These are phyloP conservation scores for Pterophyllum scalare DNA, from an alignment of 2,113 vertebrate species.

Conservation along the genomic window DNA sequence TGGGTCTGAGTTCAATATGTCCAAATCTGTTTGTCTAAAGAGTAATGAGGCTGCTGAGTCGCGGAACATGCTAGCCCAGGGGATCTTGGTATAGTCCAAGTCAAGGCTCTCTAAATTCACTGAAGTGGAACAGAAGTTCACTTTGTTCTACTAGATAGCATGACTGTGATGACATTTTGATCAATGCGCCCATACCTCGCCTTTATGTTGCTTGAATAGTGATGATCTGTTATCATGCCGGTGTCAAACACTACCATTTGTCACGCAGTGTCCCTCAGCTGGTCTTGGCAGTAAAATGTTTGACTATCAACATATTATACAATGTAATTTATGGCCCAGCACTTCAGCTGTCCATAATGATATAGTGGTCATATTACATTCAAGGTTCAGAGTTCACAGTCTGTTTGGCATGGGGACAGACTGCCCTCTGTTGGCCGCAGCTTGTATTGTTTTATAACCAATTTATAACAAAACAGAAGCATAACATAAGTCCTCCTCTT, in stretches of 20 bases:
- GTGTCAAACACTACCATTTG: conserved; percentile 62
- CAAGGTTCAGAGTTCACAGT: conserved; percentile 50
- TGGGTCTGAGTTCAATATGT: conserved; percentile 71
- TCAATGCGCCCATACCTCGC: conserved; percentile 62
- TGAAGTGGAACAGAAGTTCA: conserved; percentile 61
- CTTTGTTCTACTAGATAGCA: conserved; percentile 51
- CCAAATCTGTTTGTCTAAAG: conserved; percentile 74
- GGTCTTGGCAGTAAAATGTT: conserved; percentile 43
- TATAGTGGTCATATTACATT: conserved; percentile 42
- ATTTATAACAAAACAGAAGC: background rate
- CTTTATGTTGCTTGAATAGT: conserved; percentile 70
- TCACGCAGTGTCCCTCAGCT: conserved; percentile 54
- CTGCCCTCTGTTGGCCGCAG: conserved; percentile 67
- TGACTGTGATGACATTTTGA: conserved; percentile 69
- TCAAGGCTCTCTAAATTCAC: conserved; percentile 52
- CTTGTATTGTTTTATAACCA: conserved; percentile 1
- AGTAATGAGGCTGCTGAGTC: conserved; percentile 64
- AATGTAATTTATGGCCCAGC: conserved; percentile 58
- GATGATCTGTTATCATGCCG: conserved; percentile 70
- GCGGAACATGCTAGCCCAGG: conserved; percentile 42
- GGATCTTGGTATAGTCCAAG: conserved; percentile 48
- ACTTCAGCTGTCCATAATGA: conserved; percentile 54
- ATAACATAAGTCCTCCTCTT: background rate
- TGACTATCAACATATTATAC: conserved; percentile 59
- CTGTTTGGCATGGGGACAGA: conserved; percentile 48